Evolutionary conservation across 1,140 invertebrate genomes (phyloP).

Genomic region (Catajapyx aquilonaris): DNA sequence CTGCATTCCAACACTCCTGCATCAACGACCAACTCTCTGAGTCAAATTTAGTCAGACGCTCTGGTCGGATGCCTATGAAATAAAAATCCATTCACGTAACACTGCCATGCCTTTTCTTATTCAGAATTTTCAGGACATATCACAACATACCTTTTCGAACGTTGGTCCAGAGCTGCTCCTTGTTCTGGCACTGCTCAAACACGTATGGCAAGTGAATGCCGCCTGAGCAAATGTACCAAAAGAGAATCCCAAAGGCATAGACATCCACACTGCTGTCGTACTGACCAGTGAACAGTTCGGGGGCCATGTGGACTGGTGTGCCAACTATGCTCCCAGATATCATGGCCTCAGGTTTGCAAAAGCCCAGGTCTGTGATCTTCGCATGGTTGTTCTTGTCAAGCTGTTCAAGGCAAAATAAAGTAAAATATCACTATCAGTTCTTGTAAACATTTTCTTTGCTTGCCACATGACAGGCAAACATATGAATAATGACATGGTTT

Average conservation of each 20-base stretch:
- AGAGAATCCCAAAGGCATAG: constrained; percentile 77
- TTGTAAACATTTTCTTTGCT: neutral
- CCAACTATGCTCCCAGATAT: constrained; percentile 71
- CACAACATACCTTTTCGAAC: constrained; percentile 59
- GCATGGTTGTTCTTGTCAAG: constrained; percentile 51
- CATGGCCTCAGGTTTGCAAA: constrained; percentile 80
- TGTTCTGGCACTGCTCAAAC: constrained; percentile 71
- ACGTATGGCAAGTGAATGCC: constrained; percentile 53
- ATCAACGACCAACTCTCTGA: constrained; percentile 67
- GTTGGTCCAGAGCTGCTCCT: constrained; percentile 68
- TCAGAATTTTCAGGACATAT: no score
- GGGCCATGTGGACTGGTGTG: constrained; percentile 82
- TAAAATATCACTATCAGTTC: neutral
- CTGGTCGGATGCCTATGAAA: constrained; percentile 40
- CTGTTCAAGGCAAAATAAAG: constrained; percentile 16
- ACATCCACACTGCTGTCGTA: constrained; percentile 76
- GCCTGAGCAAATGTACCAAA: constrained; percentile 78
- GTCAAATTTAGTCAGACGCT: constrained; percentile 47
- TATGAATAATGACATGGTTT: neutral
- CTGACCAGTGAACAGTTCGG: constrained; percentile 56
- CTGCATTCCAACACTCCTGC: constrained; percentile 64
- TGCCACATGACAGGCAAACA: no score
- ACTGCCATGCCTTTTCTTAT: no score
- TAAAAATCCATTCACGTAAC: no score
- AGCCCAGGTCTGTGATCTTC: constrained; percentile 71